Conservation (phyloP, 2,888 invertebrate species). For the Mythimna pallens region DNA sequence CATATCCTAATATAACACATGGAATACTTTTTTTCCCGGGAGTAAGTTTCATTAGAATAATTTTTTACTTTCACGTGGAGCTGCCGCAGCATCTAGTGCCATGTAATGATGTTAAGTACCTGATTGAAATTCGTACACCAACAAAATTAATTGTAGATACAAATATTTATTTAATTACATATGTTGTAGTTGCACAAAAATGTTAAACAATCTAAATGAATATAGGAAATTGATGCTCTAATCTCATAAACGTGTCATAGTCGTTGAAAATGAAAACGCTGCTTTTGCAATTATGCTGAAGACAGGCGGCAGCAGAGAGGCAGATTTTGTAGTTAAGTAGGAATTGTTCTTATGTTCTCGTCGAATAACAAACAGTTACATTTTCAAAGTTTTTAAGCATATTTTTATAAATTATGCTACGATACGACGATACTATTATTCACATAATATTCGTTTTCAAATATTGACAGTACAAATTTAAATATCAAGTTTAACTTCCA, state of each 20-base stretch:
- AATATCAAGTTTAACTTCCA: neutral
- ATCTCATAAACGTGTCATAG: neutral
- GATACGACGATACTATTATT: neutral
- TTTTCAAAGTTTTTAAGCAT: neutral
- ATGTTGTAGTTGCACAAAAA: no score
- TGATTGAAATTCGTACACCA: neutral
- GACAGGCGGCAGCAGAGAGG: neutral
- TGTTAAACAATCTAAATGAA: neutral
- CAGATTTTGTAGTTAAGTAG: neutral
- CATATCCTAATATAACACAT: no score
- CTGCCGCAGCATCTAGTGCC: no score
- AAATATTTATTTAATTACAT: no score
- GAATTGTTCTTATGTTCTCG: neutral
- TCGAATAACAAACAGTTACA: neutral
- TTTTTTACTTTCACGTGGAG: no score
- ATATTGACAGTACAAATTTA: neutral
- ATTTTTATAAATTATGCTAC: neutral
- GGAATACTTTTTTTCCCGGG: no score
- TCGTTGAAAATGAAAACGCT: slow-evolving; percentile 1
- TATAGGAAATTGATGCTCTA: neutral
- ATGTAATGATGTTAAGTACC: neutral
- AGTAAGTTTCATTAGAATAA: no score
- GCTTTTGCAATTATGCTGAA: neutral
- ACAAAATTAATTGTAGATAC: neutral
- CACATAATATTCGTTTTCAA: neutral